Evolutionary conservation across 2,113 vertebrate species (phyloP), one percentile per base, ranked within the genome.

Genomic region (Myrmecobius fasciatus): DNA sequence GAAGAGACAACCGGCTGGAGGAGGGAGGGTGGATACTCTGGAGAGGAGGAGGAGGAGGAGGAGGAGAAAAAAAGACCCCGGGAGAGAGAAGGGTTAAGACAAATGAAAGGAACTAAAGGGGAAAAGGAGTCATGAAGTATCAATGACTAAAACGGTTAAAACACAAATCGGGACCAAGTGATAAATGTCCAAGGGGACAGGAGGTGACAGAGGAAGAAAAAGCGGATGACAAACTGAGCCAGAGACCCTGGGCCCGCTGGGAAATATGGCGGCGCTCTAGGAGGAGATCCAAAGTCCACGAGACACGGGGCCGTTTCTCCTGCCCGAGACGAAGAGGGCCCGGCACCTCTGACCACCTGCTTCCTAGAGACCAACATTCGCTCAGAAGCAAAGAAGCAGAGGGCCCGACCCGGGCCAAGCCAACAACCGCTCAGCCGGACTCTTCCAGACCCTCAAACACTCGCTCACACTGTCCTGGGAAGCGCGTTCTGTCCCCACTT

Each of bases 401-500:
- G 17, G 36, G 36, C 2, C 67, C n/a, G 36, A 17, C 17, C 43
- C 3, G 28, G 60, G 56, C 28, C 28, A 60, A 31, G 8, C 8
- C 36, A 67, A 67, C 60, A 75, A 75, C 1, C 3, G 20, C 36
- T 43, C 6, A 43, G 14, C 25, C 8, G 67, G 67, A n/a, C 17
- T 43, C 36, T 43, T 8, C n/a, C 0, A 75, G 67, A 4, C 17
- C 14, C n/a, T 0, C 20, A 20, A 7, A 20, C 31, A 17, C 17
- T 43, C n/a, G n/a, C n/a, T n/a, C n/a, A n/a, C n/a, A n/a, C 60
- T 1, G 7, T 43, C 6, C 0, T 22, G 20, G 3, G 6, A 43
- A 43, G 36, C 26, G 17, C 36, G 36, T 43, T 20, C 22, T 75
- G 22, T 22, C 67, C 6, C 67, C 36, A 75, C 0, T 43, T 43